A percentile compares a stretch with the other conserved stretches of the same genome.
Evolutionary conservation across 1,140 invertebrate genomes (phyloP).

Genomic region (Diploscapter pachys): DNA sequence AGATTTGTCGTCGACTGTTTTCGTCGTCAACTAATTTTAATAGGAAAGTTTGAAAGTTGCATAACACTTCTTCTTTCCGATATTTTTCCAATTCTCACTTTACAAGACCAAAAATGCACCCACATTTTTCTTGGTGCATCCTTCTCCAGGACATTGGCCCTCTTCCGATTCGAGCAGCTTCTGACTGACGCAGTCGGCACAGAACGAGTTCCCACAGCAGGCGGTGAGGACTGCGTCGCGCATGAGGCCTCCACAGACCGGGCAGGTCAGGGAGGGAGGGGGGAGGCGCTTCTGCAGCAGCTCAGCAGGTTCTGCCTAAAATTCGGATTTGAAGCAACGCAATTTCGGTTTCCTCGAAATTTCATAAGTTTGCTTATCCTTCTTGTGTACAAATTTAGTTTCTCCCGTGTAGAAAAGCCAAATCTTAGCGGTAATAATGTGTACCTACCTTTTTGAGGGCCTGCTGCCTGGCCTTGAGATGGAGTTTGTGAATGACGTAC

Average conservation of each 20-base stretch:
- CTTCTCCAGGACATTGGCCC: conserved; percentile 77
- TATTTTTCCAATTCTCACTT: not conserved
- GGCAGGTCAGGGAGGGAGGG: conserved; percentile 78
- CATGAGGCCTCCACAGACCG: conserved; percentile 84
- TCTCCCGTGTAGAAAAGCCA: conserved; percentile 17
- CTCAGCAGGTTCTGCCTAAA: conserved; percentile 58
- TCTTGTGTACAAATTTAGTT: conserved; percentile 3
- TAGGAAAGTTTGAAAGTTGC: not conserved
- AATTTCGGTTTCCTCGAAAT: not conserved
- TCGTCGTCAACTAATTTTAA: not conserved
- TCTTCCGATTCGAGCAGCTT: conserved; percentile 75
- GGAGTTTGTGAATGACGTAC: conserved; percentile 83
- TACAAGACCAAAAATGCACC: conserved; percentile 60
- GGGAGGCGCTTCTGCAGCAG: conserved; percentile 69
- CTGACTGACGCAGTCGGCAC: conserved; percentile 82
- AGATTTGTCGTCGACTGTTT: not conserved
- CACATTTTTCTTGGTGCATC: conserved; percentile 84
- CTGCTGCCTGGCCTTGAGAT: conserved; percentile 72
- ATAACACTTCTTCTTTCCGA: not conserved
- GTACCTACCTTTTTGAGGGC: conserved; percentile 16
- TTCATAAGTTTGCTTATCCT: conserved; percentile 2
- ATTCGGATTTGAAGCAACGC: not conserved
- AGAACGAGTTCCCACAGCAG: conserved; percentile 94
- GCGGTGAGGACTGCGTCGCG: conserved; percentile 92
- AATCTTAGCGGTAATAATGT: not conserved